Evolutionary conservation across 2,888 invertebrate genomes (phyloP).

Genomic region (Achlya flavicornis): DNA sequence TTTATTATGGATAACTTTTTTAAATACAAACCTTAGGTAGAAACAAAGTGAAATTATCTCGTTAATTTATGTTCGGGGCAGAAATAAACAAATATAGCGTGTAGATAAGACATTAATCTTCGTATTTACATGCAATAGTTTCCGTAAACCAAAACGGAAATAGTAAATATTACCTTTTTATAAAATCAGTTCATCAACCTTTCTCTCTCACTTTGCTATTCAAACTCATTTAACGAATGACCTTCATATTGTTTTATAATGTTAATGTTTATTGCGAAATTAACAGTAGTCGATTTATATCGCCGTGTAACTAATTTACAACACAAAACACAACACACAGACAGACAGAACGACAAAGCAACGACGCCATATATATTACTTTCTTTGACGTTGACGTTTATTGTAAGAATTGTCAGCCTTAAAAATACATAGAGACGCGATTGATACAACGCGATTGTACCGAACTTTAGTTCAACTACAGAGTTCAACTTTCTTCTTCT

Average conservation of each 20-base stretch:
- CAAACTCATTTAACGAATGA: slow-evolving; percentile 28
- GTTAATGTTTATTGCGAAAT: slow-evolving; percentile 29
- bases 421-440: not conserved
- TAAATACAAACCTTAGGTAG: too few species aligned
- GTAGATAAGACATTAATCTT: not conserved
- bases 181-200: slow-evolving; percentile 25
- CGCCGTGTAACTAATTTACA: slow-evolving; percentile 37
- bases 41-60: not conserved
- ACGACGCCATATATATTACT: slow-evolving; percentile 50
- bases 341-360: slow-evolving; percentile 39
- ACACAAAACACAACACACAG: too few species aligned
- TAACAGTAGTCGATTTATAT: slow-evolving; percentile 26
- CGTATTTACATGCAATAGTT: slow-evolving; percentile 19
- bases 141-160: slow-evolving; percentile 15
- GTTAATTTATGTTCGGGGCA: not conserved
- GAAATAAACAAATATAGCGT: slow-evolving; percentile 24
- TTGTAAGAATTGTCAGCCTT: not conserved
- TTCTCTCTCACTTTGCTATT: slow-evolving; percentile 27
- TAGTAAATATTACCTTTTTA: slow-evolving; percentile 22
- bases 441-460: too few species aligned
- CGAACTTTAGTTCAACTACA: too few species aligned
- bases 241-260: slow-evolving; percentile 37
- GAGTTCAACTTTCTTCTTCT: too few species aligned
- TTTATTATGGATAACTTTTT: not conserved
- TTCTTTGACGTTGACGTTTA: slow-evolving; percentile 18